A percentile compares a stretch with the other conserved stretches of the same genome.
Evolutionary conservation across 2,888 invertebrate genomes (phyloP).

Genomic region (Melanostoma scalare): DNA sequence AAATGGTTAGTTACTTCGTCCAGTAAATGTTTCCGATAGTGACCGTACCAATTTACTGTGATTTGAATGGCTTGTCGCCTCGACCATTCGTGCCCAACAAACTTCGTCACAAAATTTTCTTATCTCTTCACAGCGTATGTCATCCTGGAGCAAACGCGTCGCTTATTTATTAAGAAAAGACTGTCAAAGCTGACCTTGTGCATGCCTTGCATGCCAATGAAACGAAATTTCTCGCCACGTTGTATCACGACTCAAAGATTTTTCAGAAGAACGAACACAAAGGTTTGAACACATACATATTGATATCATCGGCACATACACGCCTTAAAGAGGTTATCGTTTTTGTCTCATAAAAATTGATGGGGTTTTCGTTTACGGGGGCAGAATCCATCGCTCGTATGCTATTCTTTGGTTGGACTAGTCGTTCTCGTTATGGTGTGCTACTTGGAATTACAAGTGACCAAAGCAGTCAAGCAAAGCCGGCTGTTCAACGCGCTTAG

Average conservation of each 20-base stretch:
- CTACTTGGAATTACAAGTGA: constrained; percentile 13
- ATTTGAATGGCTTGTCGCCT: neutral
- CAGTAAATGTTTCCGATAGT: neutral
- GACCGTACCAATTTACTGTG: neutral
- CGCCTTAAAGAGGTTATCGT: neutral
- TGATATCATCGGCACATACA: constrained; percentile 4
- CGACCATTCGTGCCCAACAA: neutral
- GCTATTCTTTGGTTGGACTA: constrained; percentile 2
- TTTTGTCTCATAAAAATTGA: neutral
- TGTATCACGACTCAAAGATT: neutral
- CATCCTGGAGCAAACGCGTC: constrained; percentile 27
- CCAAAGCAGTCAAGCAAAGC: constrained; percentile 16
- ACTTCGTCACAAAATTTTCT: neutral
- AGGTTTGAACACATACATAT: constrained; percentile 11
- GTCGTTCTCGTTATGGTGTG: constrained; percentile 8
- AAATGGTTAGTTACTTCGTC: neutral
- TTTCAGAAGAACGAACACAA: neutral
- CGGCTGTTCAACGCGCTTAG: constrained; percentile 25
- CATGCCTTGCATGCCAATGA: constrained; percentile 5
- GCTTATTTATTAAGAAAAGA: neutral
- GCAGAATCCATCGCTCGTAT: no score
- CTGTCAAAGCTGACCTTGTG: neutral
- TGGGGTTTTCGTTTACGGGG: no score
- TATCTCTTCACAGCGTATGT: constrained; percentile 9
- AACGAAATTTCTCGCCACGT: constrained; percentile 8